Base-by-base conservation (phyloP, 2,797 vertebrate genomes). In the Selene dorsalis region DNA sequence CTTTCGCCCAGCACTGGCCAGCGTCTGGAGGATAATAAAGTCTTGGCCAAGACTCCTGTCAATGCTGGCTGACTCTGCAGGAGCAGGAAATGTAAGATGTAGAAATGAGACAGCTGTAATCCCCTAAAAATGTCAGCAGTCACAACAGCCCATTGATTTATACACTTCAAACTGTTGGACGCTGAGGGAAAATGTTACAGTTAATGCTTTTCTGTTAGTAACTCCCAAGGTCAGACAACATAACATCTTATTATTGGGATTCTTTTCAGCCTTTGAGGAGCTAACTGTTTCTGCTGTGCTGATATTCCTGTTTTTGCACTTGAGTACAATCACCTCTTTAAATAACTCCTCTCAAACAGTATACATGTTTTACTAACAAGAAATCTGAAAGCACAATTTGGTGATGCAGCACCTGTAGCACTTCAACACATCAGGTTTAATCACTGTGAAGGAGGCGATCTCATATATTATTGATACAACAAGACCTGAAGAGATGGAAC, bases 31-130 rank as follows among this genome's bases (percentile, higher is more conserved):
- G 63, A 76, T 72, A 71, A 86, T 79, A 74, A 38, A 73, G 55
- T 64, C 73, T 24, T 71, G 64, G 75, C 82, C 60, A 32, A 62
- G 59, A 56, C 24, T 87, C 71, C 56, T 77, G 41, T 80, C 71
- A 68, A 78, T 83, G 72, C 69, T 80, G 79, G 72, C 68, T 35
- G 28, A 56, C 64, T 52, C 47, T 73, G 61, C 59, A 60, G 66
- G 64, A 69, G 61, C 58, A 82, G 57, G 62, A 80, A 71, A 80
- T 84, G 75, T 73, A 82, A 84, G 58, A 85, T 73, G 81, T 79
- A 78, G 70, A 79, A 82, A 89, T 84, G 77, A 87, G 64, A 79
- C 78, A 64, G 75, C 66, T 88, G 68, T 85, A 86, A 87, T 85
- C 73, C 48, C 24, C 67, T 79, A 24, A 77, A 88, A 71, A 84